These are phyloP conservation scores for Scleropages formosus DNA, from an alignment of 2,797 vertebrate species.

Conservation along the genomic window DNA sequence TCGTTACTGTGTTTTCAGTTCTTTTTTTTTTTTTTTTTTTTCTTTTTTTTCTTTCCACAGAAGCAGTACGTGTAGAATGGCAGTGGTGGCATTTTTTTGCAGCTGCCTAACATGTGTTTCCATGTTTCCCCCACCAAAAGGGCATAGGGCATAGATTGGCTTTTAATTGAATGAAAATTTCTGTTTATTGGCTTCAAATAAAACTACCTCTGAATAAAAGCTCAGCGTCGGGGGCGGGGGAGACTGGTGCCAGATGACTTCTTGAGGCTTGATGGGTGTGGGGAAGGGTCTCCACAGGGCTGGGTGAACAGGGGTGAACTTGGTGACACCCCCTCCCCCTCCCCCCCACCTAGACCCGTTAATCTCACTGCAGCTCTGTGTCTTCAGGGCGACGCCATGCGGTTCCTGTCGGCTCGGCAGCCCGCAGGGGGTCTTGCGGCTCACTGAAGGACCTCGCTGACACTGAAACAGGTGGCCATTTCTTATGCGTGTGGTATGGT, in stretches of 20 bases:
- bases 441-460: constrained; percentile 33
- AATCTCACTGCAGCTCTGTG: too few species aligned
- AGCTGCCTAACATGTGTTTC: neutral
- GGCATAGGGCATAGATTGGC: neutral
- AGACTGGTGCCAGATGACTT: neutral
- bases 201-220: neutral
- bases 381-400: too few species aligned
- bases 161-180: constrained; percentile 19
- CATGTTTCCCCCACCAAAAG: neutral
- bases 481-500: constrained; percentile 54
- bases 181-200: constrained; percentile 6
- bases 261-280: neutral
- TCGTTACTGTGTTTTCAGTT: constrained; percentile 29
- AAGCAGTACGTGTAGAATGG: constrained; percentile 55
- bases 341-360: too few species aligned
- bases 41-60: constrained; percentile 53
- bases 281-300: neutral
- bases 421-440: neutral
- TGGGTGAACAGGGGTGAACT: neutral
- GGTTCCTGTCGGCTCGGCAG: neutral
- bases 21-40: constrained; percentile 39
- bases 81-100: constrained; percentile 51
- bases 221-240: too few species aligned
- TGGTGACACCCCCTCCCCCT: too few species aligned
- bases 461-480: constrained; percentile 54